Conservation (phyloP, 2,888 invertebrate genomes). For the Drosophila vallismaia region DNA sequence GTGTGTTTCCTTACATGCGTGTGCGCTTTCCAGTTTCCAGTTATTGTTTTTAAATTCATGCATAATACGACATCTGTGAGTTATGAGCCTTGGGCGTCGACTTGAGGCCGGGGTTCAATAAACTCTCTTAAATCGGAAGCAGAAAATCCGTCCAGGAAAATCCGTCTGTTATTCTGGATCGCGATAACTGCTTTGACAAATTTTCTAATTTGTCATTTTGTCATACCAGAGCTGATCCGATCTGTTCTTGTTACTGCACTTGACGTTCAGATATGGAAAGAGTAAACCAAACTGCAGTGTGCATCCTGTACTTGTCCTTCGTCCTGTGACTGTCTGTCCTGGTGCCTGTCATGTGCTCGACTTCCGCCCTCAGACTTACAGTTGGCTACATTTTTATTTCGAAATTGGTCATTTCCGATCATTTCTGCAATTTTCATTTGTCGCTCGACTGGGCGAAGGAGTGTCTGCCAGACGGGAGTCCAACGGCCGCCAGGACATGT, state of each 20-base stretch:
- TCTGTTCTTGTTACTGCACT: conserved; percentile 55
- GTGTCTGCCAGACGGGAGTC: conserved; percentile 14
- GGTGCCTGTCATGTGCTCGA: conserved; percentile 58
- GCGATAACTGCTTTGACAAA: conserved; percentile 53
- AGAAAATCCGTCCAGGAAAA: neutral
- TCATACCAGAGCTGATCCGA: conserved; percentile 65
- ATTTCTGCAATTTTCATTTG: conserved; percentile 71
- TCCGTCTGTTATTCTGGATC: conserved; percentile 20
- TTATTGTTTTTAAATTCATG: conserved; percentile 68
- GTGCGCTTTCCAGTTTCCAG: conserved; percentile 47
- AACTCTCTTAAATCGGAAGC: conserved; percentile 27
- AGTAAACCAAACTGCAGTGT: conserved; percentile 23
- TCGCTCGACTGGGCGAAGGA: conserved; percentile 57
- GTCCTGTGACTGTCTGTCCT: conserved; percentile 29
- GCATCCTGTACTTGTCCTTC: conserved; percentile 6
- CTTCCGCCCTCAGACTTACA: conserved; percentile 49
- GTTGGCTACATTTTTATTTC: conserved; percentile 69
- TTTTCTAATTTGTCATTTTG: conserved; percentile 69
- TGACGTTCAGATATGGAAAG: conserved; percentile 57
- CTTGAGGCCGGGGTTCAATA: conserved; percentile 22
- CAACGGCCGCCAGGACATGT: conserved; percentile 46
- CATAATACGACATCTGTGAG: conserved; percentile 71
- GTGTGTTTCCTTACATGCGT: conserved; percentile 32
- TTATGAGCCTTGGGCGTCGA: conserved; percentile 54
- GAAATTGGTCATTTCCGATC: conserved; percentile 81